A percentile compares a stretch with the other conserved stretches of the same genome.
Evolutionary conservation across 2,797 vertebrate species (phyloP).

Genomic region (Acanthis flammea): DNA sequence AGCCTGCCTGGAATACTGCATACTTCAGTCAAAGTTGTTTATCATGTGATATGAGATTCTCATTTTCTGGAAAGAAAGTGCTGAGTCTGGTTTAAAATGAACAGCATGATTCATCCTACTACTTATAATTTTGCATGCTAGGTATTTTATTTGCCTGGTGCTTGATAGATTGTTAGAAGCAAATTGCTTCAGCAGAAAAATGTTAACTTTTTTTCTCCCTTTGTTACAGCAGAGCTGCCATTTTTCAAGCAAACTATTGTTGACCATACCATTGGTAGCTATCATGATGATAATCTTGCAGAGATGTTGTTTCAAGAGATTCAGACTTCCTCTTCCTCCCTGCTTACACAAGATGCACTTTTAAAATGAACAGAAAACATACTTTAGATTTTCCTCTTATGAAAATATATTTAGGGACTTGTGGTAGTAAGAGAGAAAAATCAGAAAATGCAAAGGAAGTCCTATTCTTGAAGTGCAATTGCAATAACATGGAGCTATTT

Average conservation of each 20-base stretch:
- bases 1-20: constrained; percentile 81
- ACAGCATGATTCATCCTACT: constrained; percentile 83
- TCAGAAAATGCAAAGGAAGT: neutral
- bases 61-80: constrained; percentile 82
- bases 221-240: constrained; percentile 38
- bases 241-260: constrained; percentile 20
- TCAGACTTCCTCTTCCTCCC: neutral
- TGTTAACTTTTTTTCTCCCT: constrained; percentile 36
- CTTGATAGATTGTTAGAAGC: constrained; percentile 55
- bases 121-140: constrained; percentile 65
- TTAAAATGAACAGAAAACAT: neutral
- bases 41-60: constrained; percentile 81
- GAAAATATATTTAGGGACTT: neutral
- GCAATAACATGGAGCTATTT: neutral
- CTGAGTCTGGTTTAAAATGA: constrained; percentile 82
- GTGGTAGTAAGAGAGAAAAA: neutral
- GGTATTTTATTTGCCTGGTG: constrained; percentile 71
- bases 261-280: constrained; percentile 12
- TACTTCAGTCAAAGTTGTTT: constrained; percentile 81
- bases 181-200: constrained; percentile 61
- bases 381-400: neutral
- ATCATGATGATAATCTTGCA: constrained; percentile 4
- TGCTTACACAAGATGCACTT: neutral
- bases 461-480: neutral
- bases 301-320: neutral